Evolutionary conservation across 92 coral and sea anemone genomes (phyloP), one percentile per base, ranked within the genome.

Genomic region (Nematostella vectensis): DNA sequence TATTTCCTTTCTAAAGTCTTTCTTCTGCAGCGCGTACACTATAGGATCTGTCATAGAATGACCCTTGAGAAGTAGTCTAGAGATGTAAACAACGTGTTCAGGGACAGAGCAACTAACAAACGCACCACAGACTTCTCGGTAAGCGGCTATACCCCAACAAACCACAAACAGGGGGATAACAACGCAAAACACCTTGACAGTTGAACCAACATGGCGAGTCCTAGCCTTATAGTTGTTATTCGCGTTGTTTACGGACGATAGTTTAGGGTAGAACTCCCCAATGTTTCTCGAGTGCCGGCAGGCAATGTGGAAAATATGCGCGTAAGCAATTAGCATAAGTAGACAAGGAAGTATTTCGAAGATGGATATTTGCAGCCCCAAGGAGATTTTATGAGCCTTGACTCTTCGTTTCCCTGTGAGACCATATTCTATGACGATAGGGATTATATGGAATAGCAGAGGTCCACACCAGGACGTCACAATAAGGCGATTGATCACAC

Each of bases 31-130:
- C 31, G 83, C 83, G 31, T 77, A 77, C 29, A 77, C 69, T 12
- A 77, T 77, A 29, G 83, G 83, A 55, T 77, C 78, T 0, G 71
- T 65, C 83, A 77, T 77, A 9, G 83, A 77, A 16, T 77, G 79
- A 21, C 83, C 83, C 64, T 77, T 77, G 17, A 77, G 69, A 21
- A 77, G 74, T 40, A 77, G 56, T 58, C 83, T 70, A 15, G 83
- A 77, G 26, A 64, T 44, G 43, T 70, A 74, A 16, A 58, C 79
- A 23, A 67, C 59, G 24, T 36, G 52, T 15, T 59, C 11, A 37
- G 78, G 79, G 20, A 77, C 69, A 18, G 58, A 15, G 23, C 74
- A 63, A 25, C 59, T 8, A 28, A 24, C 16, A 27, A 54, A 38
- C 10, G 38, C 4, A 2, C 40, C 36, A 28, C 78, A 70, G 27